Percentiles rank a stretch among this genome's conserved stretches.
These are phyloP conservation scores for Rhinoderma darwinii DNA, from an alignment of 2,113 vertebrate species.

Conservation along the genomic window DNA sequence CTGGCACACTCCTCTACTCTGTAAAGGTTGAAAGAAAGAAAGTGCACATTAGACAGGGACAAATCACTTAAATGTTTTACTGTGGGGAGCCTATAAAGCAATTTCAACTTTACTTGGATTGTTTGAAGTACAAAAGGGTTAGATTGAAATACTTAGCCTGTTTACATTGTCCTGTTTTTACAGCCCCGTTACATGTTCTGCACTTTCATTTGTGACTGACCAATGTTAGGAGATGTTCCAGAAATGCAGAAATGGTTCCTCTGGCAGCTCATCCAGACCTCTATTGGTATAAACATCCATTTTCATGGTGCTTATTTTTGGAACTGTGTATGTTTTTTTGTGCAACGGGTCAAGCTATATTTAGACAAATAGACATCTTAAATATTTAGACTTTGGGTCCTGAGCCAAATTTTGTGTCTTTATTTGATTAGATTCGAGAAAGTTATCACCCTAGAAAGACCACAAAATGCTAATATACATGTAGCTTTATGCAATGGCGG, in stretches of 20 bases:
- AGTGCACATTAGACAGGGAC: slow-evolving; percentile 66
- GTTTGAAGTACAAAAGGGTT: slow-evolving; percentile 57
- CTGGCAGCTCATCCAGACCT: slow-evolving; percentile 29
- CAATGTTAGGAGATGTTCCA: slow-evolving; percentile 35
- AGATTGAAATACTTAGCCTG: slow-evolving; percentile 52
- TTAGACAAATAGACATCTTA: slow-evolving; percentile 7
- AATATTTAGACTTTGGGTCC: slow-evolving; percentile 16
- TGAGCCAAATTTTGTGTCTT: background rate
- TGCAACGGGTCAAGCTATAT: slow-evolving; percentile 20
- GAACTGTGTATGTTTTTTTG: background rate
- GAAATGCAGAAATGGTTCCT: background rate
- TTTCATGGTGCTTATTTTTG: slow-evolving; percentile 32
- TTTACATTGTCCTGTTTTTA: slow-evolving; percentile 55
- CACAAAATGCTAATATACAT: background rate
- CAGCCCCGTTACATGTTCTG: slow-evolving; percentile 41
- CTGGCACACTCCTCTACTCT: slow-evolving; percentile 65
- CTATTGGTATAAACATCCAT: slow-evolving; percentile 18
- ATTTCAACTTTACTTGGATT: slow-evolving; percentile 52
- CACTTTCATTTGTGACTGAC: slow-evolving; percentile 43
- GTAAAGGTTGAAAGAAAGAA: slow-evolving; percentile 70
- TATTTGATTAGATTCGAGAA: background rate
- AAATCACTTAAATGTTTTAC: slow-evolving; percentile 66
- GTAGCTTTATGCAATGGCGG: background rate
- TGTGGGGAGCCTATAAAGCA: slow-evolving; percentile 57
- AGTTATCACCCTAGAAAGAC: background rate